Conservation (phyloP, 2,113 vertebrate species). For the Centropus unirufus region DNA sequence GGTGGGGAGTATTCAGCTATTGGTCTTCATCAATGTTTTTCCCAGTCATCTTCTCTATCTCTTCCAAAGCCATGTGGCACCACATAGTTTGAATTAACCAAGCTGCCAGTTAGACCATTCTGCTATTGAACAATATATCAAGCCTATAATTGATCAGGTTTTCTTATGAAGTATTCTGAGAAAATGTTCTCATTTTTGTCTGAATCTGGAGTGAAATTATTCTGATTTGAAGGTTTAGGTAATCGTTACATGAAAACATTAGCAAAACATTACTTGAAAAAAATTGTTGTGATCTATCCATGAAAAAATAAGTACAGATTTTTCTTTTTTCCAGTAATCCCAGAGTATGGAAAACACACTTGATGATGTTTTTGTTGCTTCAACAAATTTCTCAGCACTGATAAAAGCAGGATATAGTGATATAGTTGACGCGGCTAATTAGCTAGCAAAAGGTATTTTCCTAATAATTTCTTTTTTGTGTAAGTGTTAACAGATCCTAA, state of each 20-base stretch:
- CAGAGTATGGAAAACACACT: not conserved
- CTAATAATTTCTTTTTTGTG: not conserved
- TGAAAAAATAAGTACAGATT: not conserved
- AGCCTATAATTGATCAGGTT: not conserved
- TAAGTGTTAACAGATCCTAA: not conserved
- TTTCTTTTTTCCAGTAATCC: not conserved
- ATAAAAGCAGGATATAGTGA: not conserved
- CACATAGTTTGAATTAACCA: not conserved
- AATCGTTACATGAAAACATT: not conserved
- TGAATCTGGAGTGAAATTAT: not conserved
- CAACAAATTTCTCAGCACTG: not conserved
- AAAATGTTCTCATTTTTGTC: not conserved
- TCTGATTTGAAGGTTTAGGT: not conserved
- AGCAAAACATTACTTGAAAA: not conserved
- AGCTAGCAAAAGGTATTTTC: not conserved
- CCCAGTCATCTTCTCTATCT: not conserved
- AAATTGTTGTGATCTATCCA: not conserved
- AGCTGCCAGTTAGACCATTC: not conserved
- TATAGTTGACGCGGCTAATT: not conserved
- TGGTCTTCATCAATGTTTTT: not conserved
- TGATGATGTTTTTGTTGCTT: not conserved
- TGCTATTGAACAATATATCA: not conserved
- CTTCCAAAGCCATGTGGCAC: not conserved
- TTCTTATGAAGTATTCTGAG: not conserved
- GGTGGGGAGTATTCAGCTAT: not conserved